Evolutionary conservation across 2,888 invertebrate species (phyloP).

Genomic region (Epistrophe grossulariae): DNA sequence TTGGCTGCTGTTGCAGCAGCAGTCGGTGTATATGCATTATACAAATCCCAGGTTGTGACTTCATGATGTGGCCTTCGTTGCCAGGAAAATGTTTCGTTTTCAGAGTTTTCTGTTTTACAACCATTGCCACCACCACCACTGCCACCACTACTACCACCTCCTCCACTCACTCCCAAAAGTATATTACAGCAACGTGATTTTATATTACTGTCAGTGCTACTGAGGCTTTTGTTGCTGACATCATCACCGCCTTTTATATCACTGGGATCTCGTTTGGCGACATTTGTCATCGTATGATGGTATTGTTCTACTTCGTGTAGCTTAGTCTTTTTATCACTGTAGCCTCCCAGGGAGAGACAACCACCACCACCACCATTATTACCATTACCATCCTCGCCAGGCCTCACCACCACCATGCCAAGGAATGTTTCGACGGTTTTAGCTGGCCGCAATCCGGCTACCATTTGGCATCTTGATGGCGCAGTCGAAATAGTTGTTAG

Average conservation of each 20-base stretch:
- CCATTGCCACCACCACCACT: conserved; percentile 8
- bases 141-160: conserved; percentile 15
- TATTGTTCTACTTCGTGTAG: conserved; percentile 73
- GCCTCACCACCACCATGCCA: conserved; percentile 75
- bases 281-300: conserved; percentile 57
- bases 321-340: conserved; percentile 77
- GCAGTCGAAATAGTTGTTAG: conserved; percentile 83
- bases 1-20: conserved; percentile 28
- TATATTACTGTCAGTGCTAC: conserved; percentile 60
- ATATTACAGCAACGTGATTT: conserved; percentile 81
- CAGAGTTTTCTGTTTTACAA: conserved; percentile 53
- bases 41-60: conserved; percentile 70
- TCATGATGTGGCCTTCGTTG: conserved; percentile 63
- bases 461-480: conserved; percentile 80
- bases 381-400: conserved; percentile 4
- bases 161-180: conserved; percentile 76
- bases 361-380: background rate
- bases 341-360: conserved; percentile 51
- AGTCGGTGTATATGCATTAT: conserved; percentile 67
- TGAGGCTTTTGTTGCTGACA: conserved; percentile 78
- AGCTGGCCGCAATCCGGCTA: conserved; percentile 74
- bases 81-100: conserved; percentile 69
- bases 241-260: conserved; percentile 60
- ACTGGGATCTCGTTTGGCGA: conserved; percentile 55
- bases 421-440: conserved; percentile 80